A percentile compares a stretch with the other conserved stretches of the same genome.
Conservation (phyloP, 2,888 invertebrate species). For the Thera obeliscata region DNA sequence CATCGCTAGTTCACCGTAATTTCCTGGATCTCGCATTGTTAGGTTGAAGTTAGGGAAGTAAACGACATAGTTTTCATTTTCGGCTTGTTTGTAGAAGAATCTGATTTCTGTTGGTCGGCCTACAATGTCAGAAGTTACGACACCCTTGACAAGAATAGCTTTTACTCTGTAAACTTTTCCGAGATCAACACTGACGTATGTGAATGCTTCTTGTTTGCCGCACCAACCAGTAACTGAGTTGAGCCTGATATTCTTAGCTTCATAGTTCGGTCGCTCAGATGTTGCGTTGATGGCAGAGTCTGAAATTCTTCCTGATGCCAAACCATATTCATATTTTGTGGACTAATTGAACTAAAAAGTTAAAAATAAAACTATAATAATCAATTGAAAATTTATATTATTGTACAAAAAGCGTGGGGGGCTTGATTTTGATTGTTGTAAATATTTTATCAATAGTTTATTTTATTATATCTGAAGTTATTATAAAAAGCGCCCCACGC, state of each 20-base stretch:
- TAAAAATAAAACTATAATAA: too few species aligned
- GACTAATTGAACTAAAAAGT: too few species aligned
- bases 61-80: slow-evolving; percentile 97
- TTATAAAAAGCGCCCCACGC: too few species aligned
- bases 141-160: slow-evolving; percentile 96
- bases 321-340: too few species aligned
- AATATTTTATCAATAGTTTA: too few species aligned
- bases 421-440: too few species aligned
- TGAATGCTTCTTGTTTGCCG: slow-evolving; percentile 98
- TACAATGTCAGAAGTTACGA: slow-evolving; percentile 97
- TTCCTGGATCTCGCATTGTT: slow-evolving; percentile 96
- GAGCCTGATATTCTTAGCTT: slow-evolving; percentile 93
- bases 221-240: slow-evolving; percentile 98
- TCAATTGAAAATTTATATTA: too few species aligned
- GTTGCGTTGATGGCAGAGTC: slow-evolving; percentile 98
- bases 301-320: slow-evolving; percentile 96
- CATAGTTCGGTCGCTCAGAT: slow-evolving; percentile 96
- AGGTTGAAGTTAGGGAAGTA: slow-evolving; percentile 98
- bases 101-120: slow-evolving; percentile 98
- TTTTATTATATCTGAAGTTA: too few species aligned
- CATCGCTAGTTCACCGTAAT: slow-evolving; percentile 98
- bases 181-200: slow-evolving; percentile 97
- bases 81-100: slow-evolving; percentile 98
- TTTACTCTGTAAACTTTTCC: slow-evolving; percentile 96
- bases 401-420: too few species aligned